Percentiles rank a stretch among this genome's conserved stretches.
phyloP scores from a whole-genome alignment of 2,888 invertebrate species.

The Galerucella nymphaeae region DNA sequence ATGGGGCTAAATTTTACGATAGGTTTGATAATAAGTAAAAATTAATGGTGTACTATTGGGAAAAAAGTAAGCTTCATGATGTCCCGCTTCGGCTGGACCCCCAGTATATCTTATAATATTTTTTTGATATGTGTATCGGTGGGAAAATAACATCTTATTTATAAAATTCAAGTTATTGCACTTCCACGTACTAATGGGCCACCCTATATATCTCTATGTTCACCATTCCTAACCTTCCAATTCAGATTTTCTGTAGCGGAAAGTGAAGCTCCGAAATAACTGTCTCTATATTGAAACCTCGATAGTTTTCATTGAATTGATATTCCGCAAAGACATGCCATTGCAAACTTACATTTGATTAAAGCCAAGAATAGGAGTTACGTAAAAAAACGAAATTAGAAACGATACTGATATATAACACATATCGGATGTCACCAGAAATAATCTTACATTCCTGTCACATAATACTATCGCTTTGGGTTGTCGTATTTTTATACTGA shows the following conservation, averaged over 20 bases:
- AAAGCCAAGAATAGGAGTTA: conserved; percentile 4
- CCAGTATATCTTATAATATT: too few species aligned
- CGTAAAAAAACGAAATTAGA: conserved; percentile 5
- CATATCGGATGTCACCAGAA: background rate
- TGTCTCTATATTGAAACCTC: conserved; percentile 3
- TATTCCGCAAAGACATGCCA: conserved; percentile 31
- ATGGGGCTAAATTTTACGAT: too few species aligned
- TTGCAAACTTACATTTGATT: conserved; percentile 24
- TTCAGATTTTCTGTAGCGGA: background rate
- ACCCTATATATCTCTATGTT: background rate
- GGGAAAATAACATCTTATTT: too few species aligned
- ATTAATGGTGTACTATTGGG: too few species aligned
- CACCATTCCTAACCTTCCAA: conserved; percentile 10
- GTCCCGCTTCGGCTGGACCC: too few species aligned
- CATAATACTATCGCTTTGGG: background rate
- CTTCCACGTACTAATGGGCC: too few species aligned
- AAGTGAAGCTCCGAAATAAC: conserved; percentile 10
- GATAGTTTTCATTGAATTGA: conserved; percentile 29
- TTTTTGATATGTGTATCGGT: too few species aligned
- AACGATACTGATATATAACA: background rate
- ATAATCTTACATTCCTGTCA: background rate
- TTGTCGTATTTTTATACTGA: too few species aligned
- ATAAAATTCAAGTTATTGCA: too few species aligned
- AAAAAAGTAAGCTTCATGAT: too few species aligned
- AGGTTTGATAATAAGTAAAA: too few species aligned